Base-by-base conservation (phyloP, 2,888 invertebrate species). In the Tinea trinotella region DNA sequence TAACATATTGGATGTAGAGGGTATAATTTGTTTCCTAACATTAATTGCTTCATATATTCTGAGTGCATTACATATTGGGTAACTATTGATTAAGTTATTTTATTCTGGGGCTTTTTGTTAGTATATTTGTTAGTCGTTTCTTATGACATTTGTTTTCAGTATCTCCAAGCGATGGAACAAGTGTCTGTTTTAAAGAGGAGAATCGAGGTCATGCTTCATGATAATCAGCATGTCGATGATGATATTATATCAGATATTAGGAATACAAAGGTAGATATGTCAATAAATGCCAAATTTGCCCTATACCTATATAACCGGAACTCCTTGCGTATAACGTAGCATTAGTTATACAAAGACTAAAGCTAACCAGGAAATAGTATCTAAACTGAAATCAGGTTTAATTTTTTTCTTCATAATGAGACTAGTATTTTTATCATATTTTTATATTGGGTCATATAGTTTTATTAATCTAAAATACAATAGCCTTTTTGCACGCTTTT, bases 241-340 rank as follows among this genome's bases (percentile, higher is more conserved):
- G 83, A 82, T 62, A 79, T 84, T 56, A 80, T 82, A 55, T 63
- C 78, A 6, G 83, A 84, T 66, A 77, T 84, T 56, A 83, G 82
- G 57, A 81, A 74, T 58, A 81, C 83, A 77, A 84, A 84, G 77
- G 83, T 80, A 65, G 1, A 18, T 17, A 35, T 10, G 9, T 36
- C 18, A 1, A 35, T 34, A 1, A 15, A 12, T 7, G 10, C 3
- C 15, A 7, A 13, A 12, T 15, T 49, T 15, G 19, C 10, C 7
- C 10, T 49, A 17, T 7, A 18, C 5, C 7, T 1, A 10, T 49
- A 1, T 48, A 12, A 6, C 13, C 13, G 10, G 10, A 34, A 34
- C 7, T 34, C 6, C 13, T n/a, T n/a, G n/a, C n/a, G n/a, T n/a
- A n/a, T n/a, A n/a, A n/a, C n/a, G n/a, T n/a, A n/a, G n/a, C n/a